Evolutionary conservation across 1,140 invertebrate species (phyloP), one percentile per base, ranked within the genome.

Genomic region (Papilio machaon): DNA sequence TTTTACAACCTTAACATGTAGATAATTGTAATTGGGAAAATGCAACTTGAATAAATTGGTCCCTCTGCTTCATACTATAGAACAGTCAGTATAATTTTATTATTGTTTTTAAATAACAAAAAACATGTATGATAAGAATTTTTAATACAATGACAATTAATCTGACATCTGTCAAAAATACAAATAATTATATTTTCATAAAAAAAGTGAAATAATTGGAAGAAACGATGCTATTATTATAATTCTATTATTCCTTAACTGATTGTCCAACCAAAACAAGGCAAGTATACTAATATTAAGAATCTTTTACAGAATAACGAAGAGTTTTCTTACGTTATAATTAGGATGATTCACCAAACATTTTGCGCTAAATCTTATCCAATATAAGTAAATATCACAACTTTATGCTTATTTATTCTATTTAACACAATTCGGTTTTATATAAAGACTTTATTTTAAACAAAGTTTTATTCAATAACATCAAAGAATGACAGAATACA

Each of bases 381-480:
- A 83, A 75, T 80, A 49, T 83, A 81, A 82, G 81, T n/a, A 58
- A 85, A 84, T 85, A 84, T 84, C 79, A 82, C 80, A 82, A 43
- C 13, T 79, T 54, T 83, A 76, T 70, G 58, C 82, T 82, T 81
- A 81, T 74, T 84, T 76, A 73, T 52, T 80, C 73, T 79, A 83
- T 73, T 85, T 84, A 82, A 73, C 82, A 47, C 82, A 86, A 87
- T 82, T 84, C 82, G 73, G 81, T 85, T 60, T 82, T 84, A 88
- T 87, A 84, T 82, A 85, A 90, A 90, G 46, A 74, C 74, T 80
- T 78, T 81, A 83, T 83, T 81, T 74, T 70, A 89, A 87, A 88
- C 85, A 94, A 94, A 91, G 88, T 89, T 91, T 88, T 89, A 92
- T 91, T 92, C 91, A 95, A 94, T 94, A 94, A 95, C 92, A 95